Base-by-base conservation (phyloP, 1,140 invertebrate species). In the Lordiphosa stackelbergi region DNA sequence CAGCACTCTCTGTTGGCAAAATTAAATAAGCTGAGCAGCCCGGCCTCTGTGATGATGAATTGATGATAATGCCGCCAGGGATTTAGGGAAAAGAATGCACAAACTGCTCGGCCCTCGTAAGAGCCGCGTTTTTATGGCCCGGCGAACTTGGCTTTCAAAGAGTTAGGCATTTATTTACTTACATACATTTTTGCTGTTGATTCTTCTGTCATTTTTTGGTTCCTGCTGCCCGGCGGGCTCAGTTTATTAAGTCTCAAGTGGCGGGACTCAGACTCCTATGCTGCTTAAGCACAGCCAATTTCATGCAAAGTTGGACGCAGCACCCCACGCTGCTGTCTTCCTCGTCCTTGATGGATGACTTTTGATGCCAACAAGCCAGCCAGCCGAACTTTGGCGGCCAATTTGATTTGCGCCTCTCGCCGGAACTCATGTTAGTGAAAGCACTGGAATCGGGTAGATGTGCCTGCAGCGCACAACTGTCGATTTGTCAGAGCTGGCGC, bases 161-260 rank as follows among this genome's bases (percentile, higher is more conserved):
- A 75, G 75, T 81, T 81, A 83, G 75, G 72, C 71, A 73, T 81
- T 83, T 81, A 75, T 81, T 81, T 83, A 83, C 75, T 81, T 75
- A 75, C 75, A 79, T 73, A 60, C 46, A 73, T 73, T 73, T 73
- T 53, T 28, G 45, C 48, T 47, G 51, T 45, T 53, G 52, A 37
- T 59, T 16, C 28, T 38, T 40, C 51, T 59, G 48, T 53, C 57
- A 47, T 31, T 69, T 77, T 52, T 64, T 53, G 5, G 22, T 6
- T 55, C 56, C 13, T 49, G 53, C 8, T 56, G 66, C 40, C 72
- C 72, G 31, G 46, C 66, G 72, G 72, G 57, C 58, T 59, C 59
- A 59, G 75, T 81, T 81, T 81, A 81, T 81, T 75, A 81, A 81
- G 77, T 81, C 77, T 81, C 77, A 69, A 81, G 75, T 83, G 75